phyloP scores from a whole-genome alignment of 2,797 vertebrate species.

The Pseudomugil tenellus region DNA sequence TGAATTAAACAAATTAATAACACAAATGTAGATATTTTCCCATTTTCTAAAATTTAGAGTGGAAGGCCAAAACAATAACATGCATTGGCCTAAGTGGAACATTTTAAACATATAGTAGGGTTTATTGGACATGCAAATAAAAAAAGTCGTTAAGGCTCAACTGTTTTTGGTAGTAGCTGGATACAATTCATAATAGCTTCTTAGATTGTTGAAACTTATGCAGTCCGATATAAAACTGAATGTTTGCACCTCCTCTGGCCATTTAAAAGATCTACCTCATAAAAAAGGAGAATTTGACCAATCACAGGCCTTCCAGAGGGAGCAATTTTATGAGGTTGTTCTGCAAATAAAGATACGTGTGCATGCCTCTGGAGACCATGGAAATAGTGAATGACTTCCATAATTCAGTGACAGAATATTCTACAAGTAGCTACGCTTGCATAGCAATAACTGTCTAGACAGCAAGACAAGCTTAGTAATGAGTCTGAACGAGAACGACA shows the following conservation, averaged over 20 bases:
- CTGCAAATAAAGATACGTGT: background rate
- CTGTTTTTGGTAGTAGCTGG: no score
- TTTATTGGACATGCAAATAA: background rate
- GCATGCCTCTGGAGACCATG: background rate
- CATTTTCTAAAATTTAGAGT: background rate
- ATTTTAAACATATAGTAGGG: background rate
- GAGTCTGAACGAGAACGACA: no score
- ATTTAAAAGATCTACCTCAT: no score
- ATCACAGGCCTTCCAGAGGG: background rate
- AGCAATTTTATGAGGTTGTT: background rate
- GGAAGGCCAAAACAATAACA: background rate
- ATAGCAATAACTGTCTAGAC: background rate
- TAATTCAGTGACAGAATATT: background rate
- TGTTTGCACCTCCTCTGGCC: background rate
- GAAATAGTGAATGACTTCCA: background rate
- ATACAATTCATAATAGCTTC: no score
- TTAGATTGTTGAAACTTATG: background rate
- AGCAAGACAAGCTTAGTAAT: background rate
- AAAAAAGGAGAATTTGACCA: background rate
- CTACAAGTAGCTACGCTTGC: background rate
- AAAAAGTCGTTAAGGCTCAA: background rate
- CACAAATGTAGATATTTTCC: background rate
- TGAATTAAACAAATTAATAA: background rate
- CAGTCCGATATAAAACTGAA: background rate
- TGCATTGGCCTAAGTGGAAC: background rate